Evolutionary conservation across 23 tunicate species (phyloP).

Genomic region (Oikopleura vanhoeffeni): DNA sequence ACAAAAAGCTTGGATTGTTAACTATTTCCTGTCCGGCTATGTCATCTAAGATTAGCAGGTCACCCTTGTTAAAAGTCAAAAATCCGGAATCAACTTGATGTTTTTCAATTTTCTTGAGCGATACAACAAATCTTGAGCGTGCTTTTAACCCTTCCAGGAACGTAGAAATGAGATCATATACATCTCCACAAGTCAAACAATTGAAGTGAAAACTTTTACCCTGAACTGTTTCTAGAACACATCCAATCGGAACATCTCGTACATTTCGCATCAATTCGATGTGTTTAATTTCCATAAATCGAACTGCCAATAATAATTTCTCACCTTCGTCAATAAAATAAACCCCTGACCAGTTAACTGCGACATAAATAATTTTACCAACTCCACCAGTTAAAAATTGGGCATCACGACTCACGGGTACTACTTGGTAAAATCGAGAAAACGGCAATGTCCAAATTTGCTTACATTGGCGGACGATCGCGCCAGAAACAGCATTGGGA

Average conservation of each 20-base stretch:
- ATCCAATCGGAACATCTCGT: not conserved
- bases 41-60: slow-evolving; percentile 44
- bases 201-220: not conserved
- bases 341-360: slow-evolving; percentile 82
- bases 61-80: slow-evolving; percentile 19
- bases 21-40: no score
- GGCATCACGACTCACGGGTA: slow-evolving; percentile 26
- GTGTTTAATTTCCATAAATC: not conserved
- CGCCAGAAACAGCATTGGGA: no score
- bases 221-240: not conserved
- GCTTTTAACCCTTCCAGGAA: not conserved
- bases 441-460: slow-evolving; percentile 60
- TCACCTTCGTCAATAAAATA: not conserved
- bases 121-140: not conserved
- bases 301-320: not conserved
- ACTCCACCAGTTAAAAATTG: slow-evolving; percentile 17
- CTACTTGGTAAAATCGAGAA: slow-evolving; percentile 58
- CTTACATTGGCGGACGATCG: slow-evolving; percentile 47
- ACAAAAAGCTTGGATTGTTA: no score
- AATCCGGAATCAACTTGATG: slow-evolving; percentile 17
- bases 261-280: not conserved
- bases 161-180: not conserved
- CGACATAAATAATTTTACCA: slow-evolving; percentile 40
- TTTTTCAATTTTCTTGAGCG: not conserved
- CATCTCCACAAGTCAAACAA: not conserved